Base-by-base conservation (phyloP, 2,113 vertebrate species). In the Halichoeres trimaculatus region DNA sequence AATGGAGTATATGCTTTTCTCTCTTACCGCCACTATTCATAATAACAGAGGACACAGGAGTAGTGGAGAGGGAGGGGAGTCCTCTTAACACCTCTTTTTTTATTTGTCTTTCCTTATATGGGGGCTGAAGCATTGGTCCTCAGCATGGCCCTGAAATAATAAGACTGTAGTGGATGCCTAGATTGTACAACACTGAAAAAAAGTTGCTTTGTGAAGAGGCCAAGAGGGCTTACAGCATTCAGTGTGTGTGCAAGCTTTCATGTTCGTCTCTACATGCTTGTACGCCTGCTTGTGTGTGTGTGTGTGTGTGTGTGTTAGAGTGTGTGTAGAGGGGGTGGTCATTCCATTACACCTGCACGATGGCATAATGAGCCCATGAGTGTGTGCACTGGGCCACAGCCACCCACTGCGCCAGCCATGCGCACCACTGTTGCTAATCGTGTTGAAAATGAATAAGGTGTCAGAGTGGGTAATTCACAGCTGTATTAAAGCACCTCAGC, bases 361-460 rank as follows among this genome's bases (percentile, higher is more conserved):
- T 66, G 62, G 73, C 65, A 63, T 83, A 87, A 83, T 81, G 83
- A 81, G 79, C 66, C 72, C 73, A 40, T 58, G 67, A 68, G 62
- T 60, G 74, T 84, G 87, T 74, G 59, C 78, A 65, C 23, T 58
- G 78, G 82, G 79, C 78, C 80, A 76, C 74, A 85, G 78, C 85
- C 87, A 88, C 85, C 89, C 84, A 90, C 86, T 66, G 68, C n/a
- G 81, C 67, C 45, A 57, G 55, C 76, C 81, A 53, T 74, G 83
- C 80, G 76, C 85, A 75, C 85, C 76, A 53, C 61, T 61, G 75
- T 77, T 30, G 71, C 90, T 93, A 93, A 93, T 92, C 91, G 88
- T 66, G 82, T 70, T 81, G 92, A 79, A 90, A 91, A 92, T 85
- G 85, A 91, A 92, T 90, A 90, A 80, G 81, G 85, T 90, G 90